Base-by-base conservation (phyloP, 1,140 invertebrate species). In the Cataglyphis hispanica region DNA sequence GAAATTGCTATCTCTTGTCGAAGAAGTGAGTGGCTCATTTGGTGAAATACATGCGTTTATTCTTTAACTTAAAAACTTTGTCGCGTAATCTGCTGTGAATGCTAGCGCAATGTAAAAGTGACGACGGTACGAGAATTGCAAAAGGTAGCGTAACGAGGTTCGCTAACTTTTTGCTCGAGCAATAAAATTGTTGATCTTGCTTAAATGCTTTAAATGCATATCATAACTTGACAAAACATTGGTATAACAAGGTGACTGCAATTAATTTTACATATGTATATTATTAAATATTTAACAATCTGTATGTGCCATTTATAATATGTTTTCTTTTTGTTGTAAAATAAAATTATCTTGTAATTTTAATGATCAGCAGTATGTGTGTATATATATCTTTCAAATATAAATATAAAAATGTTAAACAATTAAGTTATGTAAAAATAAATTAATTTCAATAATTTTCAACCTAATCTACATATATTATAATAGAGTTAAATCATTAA, bases 1-100 rank as follows among this genome's bases (percentile, higher is more conserved):
- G 40, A 11, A 43, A 13, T 31, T 16, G 25, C 13, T 27, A 31
- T 6, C 53, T n/a, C 31, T 11, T 6, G 0, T 27, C 11, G 46
- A 77, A 77, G 37, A 84, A 76, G 43, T n/a, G 16, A 25, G 1
- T 10, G 25, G 43, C 58, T 77, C 60, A n/a, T 84, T 63, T 19
- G 10, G 11, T 16, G n/a, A 77, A 40, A 74, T 40, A 40, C 70
- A 22, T 31, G 61, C 22, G 16, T 43, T 77, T 6, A 31, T 40
- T n/a, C 27, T 22, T 16, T 6, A 43, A 46, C 53, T 64, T 13
- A 46, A 75, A 85, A 85, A 74, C 83, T 75, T 84, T 2, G 63
- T 13, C 40, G 40, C 25, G 63, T 67, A 87, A 87, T 88, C 66
- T 60, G 64, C 43, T 85, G 78, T 85, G 78, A 87, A 78, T 84